These are phyloP conservation scores for Caenorhabditis inopinata DNA, from an alignment of 1,140 invertebrate genomes.

Conservation along the genomic window DNA sequence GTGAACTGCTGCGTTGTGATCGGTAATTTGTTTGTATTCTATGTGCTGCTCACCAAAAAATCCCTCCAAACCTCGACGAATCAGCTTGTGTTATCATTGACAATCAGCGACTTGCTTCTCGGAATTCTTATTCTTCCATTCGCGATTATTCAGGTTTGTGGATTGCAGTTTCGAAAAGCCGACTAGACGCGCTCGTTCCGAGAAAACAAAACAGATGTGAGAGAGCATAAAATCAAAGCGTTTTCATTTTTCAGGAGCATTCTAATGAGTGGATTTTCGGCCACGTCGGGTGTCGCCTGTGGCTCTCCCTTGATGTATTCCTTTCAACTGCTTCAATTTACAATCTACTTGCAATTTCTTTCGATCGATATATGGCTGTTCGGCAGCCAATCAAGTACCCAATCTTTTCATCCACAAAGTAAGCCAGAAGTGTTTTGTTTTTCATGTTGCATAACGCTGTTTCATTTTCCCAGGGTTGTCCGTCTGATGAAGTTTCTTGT, in stretches of 20 bases:
- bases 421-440: background rate
- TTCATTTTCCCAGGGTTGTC: conserved; percentile 60
- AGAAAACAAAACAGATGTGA: background rate
- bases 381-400: conserved; percentile 67
- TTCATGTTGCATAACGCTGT: no score
- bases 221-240: conserved; percentile 10
- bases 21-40: conserved; percentile 64
- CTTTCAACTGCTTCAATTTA: conserved; percentile 69
- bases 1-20: conserved; percentile 63
- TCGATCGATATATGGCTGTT: conserved; percentile 69
- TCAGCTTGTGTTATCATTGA: conserved; percentile 62
- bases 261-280: conserved; percentile 67
- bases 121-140: conserved; percentile 68
- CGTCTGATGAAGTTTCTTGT: conserved; percentile 60
- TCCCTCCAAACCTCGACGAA: conserved; percentile 63
- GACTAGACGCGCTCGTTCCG: no score
- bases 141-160: conserved; percentile 61
- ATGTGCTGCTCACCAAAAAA: conserved; percentile 59
- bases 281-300: conserved; percentile 66
- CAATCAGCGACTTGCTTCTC: conserved; percentile 67
- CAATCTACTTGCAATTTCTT: conserved; percentile 68
- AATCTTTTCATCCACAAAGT: conserved; percentile 62
- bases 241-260: conserved; percentile 56
- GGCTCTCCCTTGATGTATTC: conserved; percentile 69
- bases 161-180: background rate